These are phyloP conservation scores for Aurelia sp. DNA, from an alignment of 30 jellyfish, hydroid and myxozoan genomes.

Conservation along the genomic window DNA sequence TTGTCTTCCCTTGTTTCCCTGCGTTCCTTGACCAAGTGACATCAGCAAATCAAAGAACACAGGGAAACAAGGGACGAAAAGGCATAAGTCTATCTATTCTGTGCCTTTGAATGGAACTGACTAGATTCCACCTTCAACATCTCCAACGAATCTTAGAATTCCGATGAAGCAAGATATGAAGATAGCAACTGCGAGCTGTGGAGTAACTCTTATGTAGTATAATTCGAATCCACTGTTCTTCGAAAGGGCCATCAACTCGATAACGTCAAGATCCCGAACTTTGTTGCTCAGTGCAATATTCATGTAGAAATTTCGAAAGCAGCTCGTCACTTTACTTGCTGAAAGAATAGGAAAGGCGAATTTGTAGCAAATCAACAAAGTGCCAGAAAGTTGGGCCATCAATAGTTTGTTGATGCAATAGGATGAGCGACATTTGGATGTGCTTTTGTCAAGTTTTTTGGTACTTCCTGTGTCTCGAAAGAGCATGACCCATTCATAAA, in stretches of 20 bases:
- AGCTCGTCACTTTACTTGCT: slow-evolving; percentile 48
- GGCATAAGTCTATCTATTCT: too few relatives aligned
- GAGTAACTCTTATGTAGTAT: slow-evolving; percentile 28
- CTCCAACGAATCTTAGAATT: slow-evolving; percentile 21
- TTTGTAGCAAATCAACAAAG: slow-evolving; percentile 25
- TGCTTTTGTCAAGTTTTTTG: not conserved
- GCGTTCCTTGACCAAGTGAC: too few relatives aligned
- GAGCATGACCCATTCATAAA: slow-evolving; percentile 37
- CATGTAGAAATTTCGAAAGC: slow-evolving; percentile 3
- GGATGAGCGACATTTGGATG: not conserved
- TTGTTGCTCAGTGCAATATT: slow-evolving; percentile 25
- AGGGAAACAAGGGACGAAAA: too few relatives aligned
- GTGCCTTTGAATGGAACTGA: too few relatives aligned
- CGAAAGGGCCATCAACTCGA: slow-evolving; percentile 25
- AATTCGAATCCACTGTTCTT: slow-evolving; percentile 41
- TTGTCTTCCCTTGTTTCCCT: too few relatives aligned
- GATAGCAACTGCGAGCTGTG: slow-evolving; percentile 16
- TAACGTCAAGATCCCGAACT: slow-evolving; percentile 5
- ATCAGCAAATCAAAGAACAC: too few relatives aligned
- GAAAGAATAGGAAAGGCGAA: slow-evolving; percentile 57
- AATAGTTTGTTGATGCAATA: slow-evolving; percentile 1
- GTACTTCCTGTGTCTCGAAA: too few relatives aligned
- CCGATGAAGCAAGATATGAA: slow-evolving; percentile 43
- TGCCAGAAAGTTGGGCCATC: slow-evolving; percentile 31
- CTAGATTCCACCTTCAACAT: too few relatives aligned